A percentile compares a stretch with the other conserved stretches of the same genome.
phyloP scores from a whole-genome alignment of 2,113 vertebrate genomes.

The Anolis carolinensis region DNA sequence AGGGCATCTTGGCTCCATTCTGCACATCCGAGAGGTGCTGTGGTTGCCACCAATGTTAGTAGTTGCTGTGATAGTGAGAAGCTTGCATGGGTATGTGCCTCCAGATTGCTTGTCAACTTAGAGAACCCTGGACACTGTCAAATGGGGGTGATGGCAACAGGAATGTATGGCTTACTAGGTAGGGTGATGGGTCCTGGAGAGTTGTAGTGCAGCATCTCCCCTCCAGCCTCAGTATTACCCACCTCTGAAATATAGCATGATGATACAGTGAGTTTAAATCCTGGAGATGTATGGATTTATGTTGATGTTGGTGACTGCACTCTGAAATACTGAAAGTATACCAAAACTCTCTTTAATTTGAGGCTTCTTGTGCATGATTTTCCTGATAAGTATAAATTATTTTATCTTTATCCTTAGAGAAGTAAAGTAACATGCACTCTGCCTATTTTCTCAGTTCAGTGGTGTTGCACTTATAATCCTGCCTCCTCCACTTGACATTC shows the following conservation, averaged over 20 bases:
- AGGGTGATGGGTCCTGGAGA: background rate
- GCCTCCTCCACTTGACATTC: background rate
- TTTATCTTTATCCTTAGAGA: background rate
- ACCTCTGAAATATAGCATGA: background rate
- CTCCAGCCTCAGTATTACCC: background rate
- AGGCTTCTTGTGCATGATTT: background rate
- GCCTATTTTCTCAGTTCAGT: background rate
- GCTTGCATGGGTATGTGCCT: background rate
- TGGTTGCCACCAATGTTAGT: background rate
- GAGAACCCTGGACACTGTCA: background rate
- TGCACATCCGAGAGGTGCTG: background rate
- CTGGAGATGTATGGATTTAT: background rate
- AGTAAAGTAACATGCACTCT: background rate
- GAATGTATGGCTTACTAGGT: background rate
- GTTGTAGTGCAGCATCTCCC: too few relatives aligned
- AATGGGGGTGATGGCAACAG: background rate
- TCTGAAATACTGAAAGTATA: background rate
- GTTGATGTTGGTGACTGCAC: background rate
- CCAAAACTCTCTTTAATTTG: background rate
- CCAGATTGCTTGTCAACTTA: too few relatives aligned
- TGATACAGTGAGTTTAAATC: background rate
- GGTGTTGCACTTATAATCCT: background rate
- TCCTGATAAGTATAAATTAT: background rate
- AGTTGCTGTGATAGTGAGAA: background rate
- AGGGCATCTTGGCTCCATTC: background rate